Conservation (phyloP, 1,140 invertebrate genomes). For the Apis dorsata region DNA sequence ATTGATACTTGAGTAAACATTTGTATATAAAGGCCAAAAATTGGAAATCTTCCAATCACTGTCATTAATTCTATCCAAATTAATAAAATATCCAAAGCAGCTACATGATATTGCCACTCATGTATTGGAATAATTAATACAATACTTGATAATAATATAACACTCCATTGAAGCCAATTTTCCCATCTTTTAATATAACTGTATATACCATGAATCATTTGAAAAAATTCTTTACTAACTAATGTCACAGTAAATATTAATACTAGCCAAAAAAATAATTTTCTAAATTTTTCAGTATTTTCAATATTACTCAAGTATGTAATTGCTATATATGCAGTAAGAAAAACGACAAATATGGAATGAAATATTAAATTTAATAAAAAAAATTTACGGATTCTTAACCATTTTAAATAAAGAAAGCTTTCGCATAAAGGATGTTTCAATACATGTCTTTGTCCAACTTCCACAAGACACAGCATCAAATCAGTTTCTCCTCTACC, state of each 20-base stretch:
- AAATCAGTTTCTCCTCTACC: constrained; percentile 86
- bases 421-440: constrained; percentile 91
- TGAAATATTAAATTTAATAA: constrained; percentile 89
- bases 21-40: constrained; percentile 91
- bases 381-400: constrained; percentile 90
- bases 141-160: constrained; percentile 86
- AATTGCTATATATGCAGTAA: constrained; percentile 85
- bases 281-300: constrained; percentile 81
- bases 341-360: constrained; percentile 87
- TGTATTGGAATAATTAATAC: constrained; percentile 69
- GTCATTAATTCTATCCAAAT: constrained; percentile 91
- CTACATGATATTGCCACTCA: constrained; percentile 89
- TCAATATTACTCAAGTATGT: constrained; percentile 70
- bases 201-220: constrained; percentile 84
- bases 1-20: constrained; percentile 91
- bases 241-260: constrained; percentile 82
- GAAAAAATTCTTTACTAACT: constrained; percentile 87
- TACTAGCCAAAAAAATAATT: constrained; percentile 80
- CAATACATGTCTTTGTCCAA: constrained; percentile 87
- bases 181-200: constrained; percentile 89
- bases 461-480: constrained; percentile 87
- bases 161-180: constrained; percentile 90
- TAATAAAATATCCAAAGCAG: constrained; percentile 87
- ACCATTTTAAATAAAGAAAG: constrained; percentile 90
- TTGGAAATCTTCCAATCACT: constrained; percentile 90